A percentile compares a stretch with the other conserved stretches of the same genome.
phyloP scores from a whole-genome alignment of 2,888 invertebrate genomes.

The Ptilodon capucinus region DNA sequence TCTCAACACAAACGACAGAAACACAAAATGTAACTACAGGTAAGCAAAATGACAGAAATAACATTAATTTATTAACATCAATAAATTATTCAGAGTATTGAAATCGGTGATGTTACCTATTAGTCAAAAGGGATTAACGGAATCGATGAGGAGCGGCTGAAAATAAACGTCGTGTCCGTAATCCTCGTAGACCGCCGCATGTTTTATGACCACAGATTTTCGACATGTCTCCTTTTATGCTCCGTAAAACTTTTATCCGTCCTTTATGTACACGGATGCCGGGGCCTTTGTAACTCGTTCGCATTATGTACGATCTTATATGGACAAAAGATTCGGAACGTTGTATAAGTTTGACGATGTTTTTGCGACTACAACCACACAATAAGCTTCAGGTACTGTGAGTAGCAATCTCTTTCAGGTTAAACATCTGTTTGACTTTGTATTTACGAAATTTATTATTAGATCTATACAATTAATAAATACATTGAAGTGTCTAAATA shows the following conservation, averaged over 20 bases:
- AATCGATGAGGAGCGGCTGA: background rate
- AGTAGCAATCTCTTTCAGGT: background rate
- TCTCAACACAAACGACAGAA: too few species aligned
- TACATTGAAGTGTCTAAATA: too few species aligned
- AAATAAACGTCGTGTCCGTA: slow-evolving; percentile 15
- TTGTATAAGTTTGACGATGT: slow-evolving; percentile 3
- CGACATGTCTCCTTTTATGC: slow-evolving; percentile 65
- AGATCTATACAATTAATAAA: too few species aligned
- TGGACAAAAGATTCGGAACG: slow-evolving; percentile 24
- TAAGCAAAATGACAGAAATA: slow-evolving; percentile 10
- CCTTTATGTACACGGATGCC: slow-evolving; percentile 46
- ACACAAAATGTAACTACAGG: too few species aligned
- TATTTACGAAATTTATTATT: too few species aligned
- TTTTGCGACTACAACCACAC: slow-evolving; percentile 11
- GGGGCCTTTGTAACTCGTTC: slow-evolving; percentile 44
- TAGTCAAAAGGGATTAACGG: slow-evolving; percentile 28
- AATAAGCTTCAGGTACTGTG: background rate
- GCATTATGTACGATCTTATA: slow-evolving; percentile 33
- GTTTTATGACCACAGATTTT: slow-evolving; percentile 68
- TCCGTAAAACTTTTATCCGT: slow-evolving; percentile 66
- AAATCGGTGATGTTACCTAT: slow-evolving; percentile 27
- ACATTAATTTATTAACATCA: slow-evolving; percentile 12
- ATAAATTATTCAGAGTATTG: slow-evolving; percentile 30
- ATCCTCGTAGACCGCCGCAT: slow-evolving; percentile 36
- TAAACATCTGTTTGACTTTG: background rate